Percentiles rank a stretch among this genome's conserved stretches.
These are phyloP conservation scores for Himalopsyche kuldschensis DNA, from an alignment of 2,888 invertebrate genomes.

Conservation along the genomic window DNA sequence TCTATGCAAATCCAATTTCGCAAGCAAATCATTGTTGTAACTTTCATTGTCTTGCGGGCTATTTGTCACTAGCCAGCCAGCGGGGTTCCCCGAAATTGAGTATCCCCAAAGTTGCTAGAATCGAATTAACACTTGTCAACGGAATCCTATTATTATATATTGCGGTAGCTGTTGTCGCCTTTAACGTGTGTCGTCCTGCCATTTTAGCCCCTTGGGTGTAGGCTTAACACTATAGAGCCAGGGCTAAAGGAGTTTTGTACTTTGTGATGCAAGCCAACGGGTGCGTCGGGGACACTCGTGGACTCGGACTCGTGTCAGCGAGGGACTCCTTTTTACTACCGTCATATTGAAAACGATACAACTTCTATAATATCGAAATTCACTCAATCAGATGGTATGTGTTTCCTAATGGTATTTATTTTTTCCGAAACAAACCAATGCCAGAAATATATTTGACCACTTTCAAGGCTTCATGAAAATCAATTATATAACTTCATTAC, in stretches of 20 bases:
- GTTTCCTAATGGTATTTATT: no score
- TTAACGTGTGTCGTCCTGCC: neutral
- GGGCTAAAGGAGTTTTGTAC: neutral
- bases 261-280: neutral
- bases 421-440: no score
- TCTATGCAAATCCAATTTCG: slow-evolving; percentile 27
- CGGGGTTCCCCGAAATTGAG: neutral
- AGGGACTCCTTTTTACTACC: no score
- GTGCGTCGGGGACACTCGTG: neutral
- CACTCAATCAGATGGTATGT: no score
- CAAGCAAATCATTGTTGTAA: slow-evolving; percentile 33
- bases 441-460: no score
- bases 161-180: neutral
- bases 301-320: no score
- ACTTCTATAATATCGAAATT: no score
- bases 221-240: neutral
- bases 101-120: slow-evolving; percentile 3
- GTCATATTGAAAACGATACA: no score
- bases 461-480: no score
- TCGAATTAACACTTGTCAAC: slow-evolving; percentile 31
- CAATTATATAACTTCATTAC: no score
- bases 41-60: slow-evolving; percentile 33
- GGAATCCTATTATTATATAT: slow-evolving; percentile 28
- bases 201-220: neutral
- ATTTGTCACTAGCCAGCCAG: slow-evolving; percentile 28